Evolutionary conservation across 1,140 invertebrate genomes (phyloP).

Genomic region (Neuroterus valhalla): DNA sequence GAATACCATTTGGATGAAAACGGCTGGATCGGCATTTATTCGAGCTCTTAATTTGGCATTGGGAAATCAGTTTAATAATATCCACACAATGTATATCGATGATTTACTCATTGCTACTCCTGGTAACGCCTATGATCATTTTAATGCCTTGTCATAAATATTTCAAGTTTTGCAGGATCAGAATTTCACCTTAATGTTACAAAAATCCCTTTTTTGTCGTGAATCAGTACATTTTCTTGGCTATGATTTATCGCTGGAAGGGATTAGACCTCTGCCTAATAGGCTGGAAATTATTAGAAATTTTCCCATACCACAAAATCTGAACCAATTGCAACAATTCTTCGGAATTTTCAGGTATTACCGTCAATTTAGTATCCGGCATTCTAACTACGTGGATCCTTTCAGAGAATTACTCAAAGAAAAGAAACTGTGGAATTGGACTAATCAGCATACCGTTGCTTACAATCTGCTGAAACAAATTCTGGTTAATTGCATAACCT

Average conservation of each 20-base stretch:
- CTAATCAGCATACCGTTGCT: background rate
- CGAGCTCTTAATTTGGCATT: conserved; percentile 26
- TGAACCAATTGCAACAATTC: conserved; percentile 35
- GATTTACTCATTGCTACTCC: conserved; percentile 48
- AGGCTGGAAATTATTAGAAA: conserved; percentile 35
- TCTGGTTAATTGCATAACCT: conserved; percentile 25
- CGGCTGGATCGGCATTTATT: too few relatives aligned
- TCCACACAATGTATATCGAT: too few relatives aligned
- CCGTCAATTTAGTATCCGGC: too few relatives aligned
- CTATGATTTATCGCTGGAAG: too few relatives aligned
- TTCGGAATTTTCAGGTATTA: conserved; percentile 43
- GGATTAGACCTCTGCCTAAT: conserved; percentile 30
- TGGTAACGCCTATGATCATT: conserved; percentile 40
- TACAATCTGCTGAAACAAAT: conserved; percentile 37
- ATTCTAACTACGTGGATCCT: conserved; percentile 34
- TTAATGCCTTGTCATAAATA: conserved; percentile 43
- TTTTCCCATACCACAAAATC: conserved; percentile 33
- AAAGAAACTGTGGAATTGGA: conserved; percentile 36
- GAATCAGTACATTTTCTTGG: too few relatives aligned
- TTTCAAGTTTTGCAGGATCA: too few relatives aligned
- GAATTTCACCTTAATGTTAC: conserved; percentile 39
- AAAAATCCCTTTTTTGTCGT: too few relatives aligned
- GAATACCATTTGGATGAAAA: too few relatives aligned
- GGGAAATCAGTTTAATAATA: background rate
- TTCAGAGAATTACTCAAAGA: conserved; percentile 40